phyloP scores from a whole-genome alignment of 2,113 vertebrate species.

The Centropristis striata region DNA sequence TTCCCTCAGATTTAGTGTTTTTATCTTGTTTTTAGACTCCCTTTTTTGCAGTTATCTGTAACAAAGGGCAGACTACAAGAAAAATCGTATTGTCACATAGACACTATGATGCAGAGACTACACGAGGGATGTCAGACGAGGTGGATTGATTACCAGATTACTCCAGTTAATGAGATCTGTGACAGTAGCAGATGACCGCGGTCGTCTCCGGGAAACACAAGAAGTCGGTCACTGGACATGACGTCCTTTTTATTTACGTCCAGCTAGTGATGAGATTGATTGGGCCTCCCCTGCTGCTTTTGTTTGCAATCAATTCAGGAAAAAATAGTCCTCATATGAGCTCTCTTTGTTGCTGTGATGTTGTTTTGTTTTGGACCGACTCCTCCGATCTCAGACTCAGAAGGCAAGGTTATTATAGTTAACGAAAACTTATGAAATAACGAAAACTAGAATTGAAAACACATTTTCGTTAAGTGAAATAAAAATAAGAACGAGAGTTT shows the following conservation, averaged over 20 bases:
- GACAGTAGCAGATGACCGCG: background rate
- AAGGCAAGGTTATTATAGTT: too few species aligned
- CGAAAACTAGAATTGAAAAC: too few species aligned
- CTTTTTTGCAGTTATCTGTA: too few species aligned
- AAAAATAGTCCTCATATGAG: background rate
- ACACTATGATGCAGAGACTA: too few species aligned
- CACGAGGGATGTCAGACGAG: background rate
- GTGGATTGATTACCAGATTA: conserved; percentile 3
- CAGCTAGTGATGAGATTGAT: background rate
- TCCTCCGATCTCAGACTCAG: background rate
- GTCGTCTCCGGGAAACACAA: background rate
- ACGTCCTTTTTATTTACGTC: background rate
- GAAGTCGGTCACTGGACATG: background rate
- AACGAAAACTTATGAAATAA: too few species aligned
- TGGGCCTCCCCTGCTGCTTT: background rate
- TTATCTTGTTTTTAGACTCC: too few species aligned
- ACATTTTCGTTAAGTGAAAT: too few species aligned
- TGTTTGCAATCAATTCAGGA: background rate
- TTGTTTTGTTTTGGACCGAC: conserved; percentile 1
- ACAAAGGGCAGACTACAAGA: too few species aligned
- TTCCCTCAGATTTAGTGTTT: too few species aligned
- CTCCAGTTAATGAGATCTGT: background rate
- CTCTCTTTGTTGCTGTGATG: background rate
- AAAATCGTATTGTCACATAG: too few species aligned
- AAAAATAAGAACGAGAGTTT: too few species aligned